A percentile compares a stretch with the other conserved stretches of the same genome.
phyloP scores from a whole-genome alignment of 2,888 invertebrate genomes.

The Pinctada fucata region DNA sequence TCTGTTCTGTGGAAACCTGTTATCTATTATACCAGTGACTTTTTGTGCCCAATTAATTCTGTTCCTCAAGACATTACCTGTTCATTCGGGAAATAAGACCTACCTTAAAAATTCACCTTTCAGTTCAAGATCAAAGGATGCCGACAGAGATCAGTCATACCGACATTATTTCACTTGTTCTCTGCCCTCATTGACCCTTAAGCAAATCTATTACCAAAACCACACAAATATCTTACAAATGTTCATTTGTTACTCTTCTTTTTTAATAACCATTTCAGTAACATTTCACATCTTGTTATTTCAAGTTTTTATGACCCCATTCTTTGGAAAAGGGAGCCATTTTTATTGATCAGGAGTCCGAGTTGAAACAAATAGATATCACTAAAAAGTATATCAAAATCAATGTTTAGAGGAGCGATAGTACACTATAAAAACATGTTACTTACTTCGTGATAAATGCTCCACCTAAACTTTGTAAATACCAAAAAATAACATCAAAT shows the following conservation, averaged over 20 bases:
- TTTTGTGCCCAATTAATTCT: too few species aligned
- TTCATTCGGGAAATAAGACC: not conserved
- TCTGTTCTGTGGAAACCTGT: too few species aligned
- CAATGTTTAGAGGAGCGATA: too few species aligned
- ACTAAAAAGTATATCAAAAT: too few species aligned
- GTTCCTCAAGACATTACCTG: too few species aligned
- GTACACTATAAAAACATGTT: too few species aligned
- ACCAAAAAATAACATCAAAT: not conserved
- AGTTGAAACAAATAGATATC: too few species aligned
- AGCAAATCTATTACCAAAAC: not conserved
- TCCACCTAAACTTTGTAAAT: too few species aligned
- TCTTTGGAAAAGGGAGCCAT: slow-evolving; percentile 9
- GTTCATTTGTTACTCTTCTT: not conserved
- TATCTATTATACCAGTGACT: too few species aligned
- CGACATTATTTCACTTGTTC: not conserved
- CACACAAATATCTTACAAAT: not conserved
- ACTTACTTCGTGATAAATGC: too few species aligned
- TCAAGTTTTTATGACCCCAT: slow-evolving; percentile 27
- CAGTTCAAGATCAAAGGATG: not conserved
- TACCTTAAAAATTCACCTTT: not conserved
- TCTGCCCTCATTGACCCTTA: not conserved
- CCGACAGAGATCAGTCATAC: not conserved
- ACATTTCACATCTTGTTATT: not conserved
- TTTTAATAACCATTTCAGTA: not conserved
- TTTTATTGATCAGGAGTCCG: not conserved